Conservation (phyloP, 2,797 vertebrate species). For the Chelon labrosus region DNA sequence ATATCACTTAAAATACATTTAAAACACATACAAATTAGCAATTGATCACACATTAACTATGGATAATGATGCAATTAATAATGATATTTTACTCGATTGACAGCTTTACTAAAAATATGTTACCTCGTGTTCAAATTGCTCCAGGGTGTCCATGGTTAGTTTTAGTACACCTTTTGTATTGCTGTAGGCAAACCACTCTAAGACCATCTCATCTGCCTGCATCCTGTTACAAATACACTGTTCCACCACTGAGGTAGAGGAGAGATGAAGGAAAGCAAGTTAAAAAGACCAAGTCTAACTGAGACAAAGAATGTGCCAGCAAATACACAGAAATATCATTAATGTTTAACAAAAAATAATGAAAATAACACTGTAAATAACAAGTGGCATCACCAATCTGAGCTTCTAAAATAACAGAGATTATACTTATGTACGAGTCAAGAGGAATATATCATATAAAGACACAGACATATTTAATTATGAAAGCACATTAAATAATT, state of each 20-base stretch:
- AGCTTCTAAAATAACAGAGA: too few relatives aligned
- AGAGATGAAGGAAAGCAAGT: neutral
- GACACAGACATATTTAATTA: too few relatives aligned
- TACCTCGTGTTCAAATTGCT: conserved; percentile 92
- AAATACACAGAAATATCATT: neutral
- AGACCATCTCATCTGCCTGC: conserved; percentile 77
- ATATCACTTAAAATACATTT: too few relatives aligned
- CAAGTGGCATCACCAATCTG: neutral
- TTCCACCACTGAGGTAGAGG: conserved; percentile 86
- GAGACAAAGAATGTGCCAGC: neutral
- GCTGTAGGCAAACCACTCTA: conserved; percentile 90
- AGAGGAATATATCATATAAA: too few relatives aligned
- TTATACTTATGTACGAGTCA: too few relatives aligned
- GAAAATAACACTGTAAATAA: neutral
- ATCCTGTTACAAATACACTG: conserved; percentile 86
- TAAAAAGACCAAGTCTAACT: neutral
- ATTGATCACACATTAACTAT: too few relatives aligned
- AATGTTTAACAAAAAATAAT: neutral
- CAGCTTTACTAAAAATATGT: neutral
- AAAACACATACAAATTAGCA: too few relatives aligned
- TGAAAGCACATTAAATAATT: too few relatives aligned
- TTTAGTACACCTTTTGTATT: conserved; percentile 74
- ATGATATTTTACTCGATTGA: too few relatives aligned
- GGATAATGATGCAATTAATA: too few relatives aligned
- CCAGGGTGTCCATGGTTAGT: conserved; percentile 81